Conservation (phyloP, 1,140 invertebrate species). For the Heliconius congener region DNA sequence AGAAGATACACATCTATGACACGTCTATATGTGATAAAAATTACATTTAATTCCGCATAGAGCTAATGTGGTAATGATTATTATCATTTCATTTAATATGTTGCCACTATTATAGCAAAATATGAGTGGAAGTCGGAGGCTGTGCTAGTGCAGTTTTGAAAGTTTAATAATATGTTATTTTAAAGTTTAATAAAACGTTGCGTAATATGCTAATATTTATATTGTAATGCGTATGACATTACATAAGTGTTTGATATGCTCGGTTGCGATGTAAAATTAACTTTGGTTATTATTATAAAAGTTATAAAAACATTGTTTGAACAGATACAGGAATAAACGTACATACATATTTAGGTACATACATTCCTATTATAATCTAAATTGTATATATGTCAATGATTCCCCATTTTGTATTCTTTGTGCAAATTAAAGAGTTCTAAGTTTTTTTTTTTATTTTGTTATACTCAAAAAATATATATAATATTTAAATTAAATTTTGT, state of each 20-base stretch:
- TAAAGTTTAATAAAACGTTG: not conserved
- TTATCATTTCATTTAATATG: not conserved
- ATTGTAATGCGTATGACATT: not conserved
- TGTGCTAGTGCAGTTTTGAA: not conserved
- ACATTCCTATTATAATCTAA: too few species aligned
- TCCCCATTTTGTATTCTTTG: too few species aligned
- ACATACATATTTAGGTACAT: too few species aligned
- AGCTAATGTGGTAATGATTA: not conserved
- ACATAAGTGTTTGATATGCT: not conserved
- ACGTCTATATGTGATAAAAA: not conserved
- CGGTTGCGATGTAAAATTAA: not conserved
- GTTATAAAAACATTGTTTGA: too few species aligned
- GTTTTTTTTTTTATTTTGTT: too few species aligned
- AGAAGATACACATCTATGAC: slow-evolving; percentile 5
- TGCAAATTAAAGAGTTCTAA: too few species aligned
- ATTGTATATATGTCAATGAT: too few species aligned
- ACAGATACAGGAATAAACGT: too few species aligned
- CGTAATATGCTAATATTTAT: not conserved
- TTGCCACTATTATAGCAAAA: not conserved
- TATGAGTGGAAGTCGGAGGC: not conserved
- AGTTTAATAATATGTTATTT: not conserved
- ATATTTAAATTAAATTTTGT: too few species aligned
- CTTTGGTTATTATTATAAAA: too few species aligned
- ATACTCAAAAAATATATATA: too few species aligned
- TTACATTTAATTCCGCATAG: not conserved